phyloP scores from a whole-genome alignment of 2,113 vertebrate genomes.

The Tympanuchus pallidicinctus region DNA sequence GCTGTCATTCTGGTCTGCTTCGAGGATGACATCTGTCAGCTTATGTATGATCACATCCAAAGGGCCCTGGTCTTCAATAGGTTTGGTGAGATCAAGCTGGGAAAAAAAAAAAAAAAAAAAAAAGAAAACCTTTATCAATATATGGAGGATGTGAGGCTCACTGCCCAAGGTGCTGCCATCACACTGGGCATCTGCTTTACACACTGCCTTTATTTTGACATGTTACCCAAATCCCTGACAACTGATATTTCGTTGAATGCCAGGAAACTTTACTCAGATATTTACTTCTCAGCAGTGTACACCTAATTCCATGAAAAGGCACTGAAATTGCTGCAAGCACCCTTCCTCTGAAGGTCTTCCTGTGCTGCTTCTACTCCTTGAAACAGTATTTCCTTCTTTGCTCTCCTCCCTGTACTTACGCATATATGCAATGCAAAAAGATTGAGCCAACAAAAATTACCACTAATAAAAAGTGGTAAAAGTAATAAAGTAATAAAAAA shows the following conservation, averaged over 20 bases:
- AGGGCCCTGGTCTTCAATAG: slow-evolving; percentile 95
- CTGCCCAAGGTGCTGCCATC: not conserved
- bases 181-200: not conserved
- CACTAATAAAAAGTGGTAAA: not conserved
- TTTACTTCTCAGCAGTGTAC: not conserved
- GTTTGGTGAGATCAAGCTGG: slow-evolving; percentile 93
- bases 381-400: not conserved
- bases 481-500: not conserved
- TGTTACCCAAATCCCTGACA: not conserved
- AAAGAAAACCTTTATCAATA: slow-evolving; percentile 19
- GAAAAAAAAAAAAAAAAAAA: not conserved
- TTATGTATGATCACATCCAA: slow-evolving; percentile 99
- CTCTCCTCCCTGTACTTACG: rapidly evolving
- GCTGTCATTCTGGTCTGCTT: slow-evolving; percentile 97
- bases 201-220: not conserved
- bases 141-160: not conserved
- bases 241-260: not conserved
- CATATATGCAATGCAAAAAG: not conserved
- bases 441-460: not conserved
- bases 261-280: not conserved
- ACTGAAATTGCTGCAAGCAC: not conserved
- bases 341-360: not conserved
- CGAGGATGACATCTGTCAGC: slow-evolving; percentile 95
- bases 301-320: not conserved
- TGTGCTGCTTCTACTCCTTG: not conserved